Base-by-base conservation (phyloP, 1,140 invertebrate genomes). In the Drosophila fuyamai region DNA sequence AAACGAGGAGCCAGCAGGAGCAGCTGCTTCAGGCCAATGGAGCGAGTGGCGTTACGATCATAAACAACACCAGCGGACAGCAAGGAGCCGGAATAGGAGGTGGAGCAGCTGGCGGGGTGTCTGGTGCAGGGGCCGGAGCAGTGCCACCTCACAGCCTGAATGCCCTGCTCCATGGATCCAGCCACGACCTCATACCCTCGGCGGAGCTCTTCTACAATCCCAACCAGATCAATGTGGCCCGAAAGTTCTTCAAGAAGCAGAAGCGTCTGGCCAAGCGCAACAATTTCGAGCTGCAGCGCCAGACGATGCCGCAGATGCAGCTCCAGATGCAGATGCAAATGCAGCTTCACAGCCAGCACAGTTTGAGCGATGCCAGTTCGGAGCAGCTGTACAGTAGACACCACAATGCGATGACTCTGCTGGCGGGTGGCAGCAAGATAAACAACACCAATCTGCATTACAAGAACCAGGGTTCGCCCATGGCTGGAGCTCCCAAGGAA, bases 191-290 rank as follows among this genome's bases (percentile, higher is more conserved):
- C 12, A 92, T 92, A 61, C 91, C 91, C 36, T 90, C 94, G 3
- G 95, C 96, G 0, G 96, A 97, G 79, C 94, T 97, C 92, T 98
- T 98, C 92, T 98, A 98, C 85, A 98, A 98, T 93, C 97, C 97
- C 0, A 96, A 97, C 85, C 97, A 98, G 92, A 98, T 97, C 91
- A 97, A 97, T 13, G 97, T 98, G 1, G 97, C 97, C 0, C 95
- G 97, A 68, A 97, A 97, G 81, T 98, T 98, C 92, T 98, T 98
- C 92, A 96, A 97, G 68, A 97, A 97, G 85, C 97, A 98, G 89
- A 94, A 96, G 23, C 94, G 96, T 54, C 94, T 97, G 72, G 95
- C 96, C 80, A 96, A 96, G 82, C 94, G 95, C 57, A 97, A 96
- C 91, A 97, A 96, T 90, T 93, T 97, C 27, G 95, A 95, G 72